Conservation (phyloP, 2,888 invertebrate genomes). For the Dasypogon diadema region DNA sequence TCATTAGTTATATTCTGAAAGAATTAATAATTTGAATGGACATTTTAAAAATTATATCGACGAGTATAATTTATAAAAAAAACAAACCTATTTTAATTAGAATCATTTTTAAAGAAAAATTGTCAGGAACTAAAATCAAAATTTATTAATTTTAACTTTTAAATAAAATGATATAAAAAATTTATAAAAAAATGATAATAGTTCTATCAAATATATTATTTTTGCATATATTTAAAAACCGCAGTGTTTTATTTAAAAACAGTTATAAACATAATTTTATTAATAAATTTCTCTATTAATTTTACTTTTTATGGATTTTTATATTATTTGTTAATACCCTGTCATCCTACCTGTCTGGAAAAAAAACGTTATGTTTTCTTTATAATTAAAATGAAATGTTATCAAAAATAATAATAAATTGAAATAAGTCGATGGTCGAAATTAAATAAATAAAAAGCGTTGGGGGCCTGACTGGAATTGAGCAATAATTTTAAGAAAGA, state of each 20-base stretch:
- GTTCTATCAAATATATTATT: constrained; percentile 57
- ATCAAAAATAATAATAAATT: too few relatives aligned
- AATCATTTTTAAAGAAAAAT: constrained; percentile 53
- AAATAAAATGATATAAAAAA: constrained; percentile 53
- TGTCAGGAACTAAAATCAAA: constrained; percentile 51
- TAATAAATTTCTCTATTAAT: not conserved
- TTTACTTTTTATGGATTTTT: constrained; percentile 19
- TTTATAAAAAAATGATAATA: constrained; percentile 53
- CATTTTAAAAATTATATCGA: constrained; percentile 59
- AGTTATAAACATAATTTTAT: constrained; percentile 14
- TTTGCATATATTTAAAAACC: constrained; percentile 55
- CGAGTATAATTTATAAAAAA: constrained; percentile 53
- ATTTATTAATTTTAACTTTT: constrained; percentile 48
- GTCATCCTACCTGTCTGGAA: not conserved
- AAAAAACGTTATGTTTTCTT: not conserved
- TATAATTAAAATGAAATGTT: too few relatives aligned
- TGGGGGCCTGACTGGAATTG: constrained; percentile 59
- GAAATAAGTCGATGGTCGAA: not conserved
- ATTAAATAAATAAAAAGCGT: constrained; percentile 57
- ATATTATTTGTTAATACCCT: constrained; percentile 1
- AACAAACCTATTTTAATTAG: constrained; percentile 51
- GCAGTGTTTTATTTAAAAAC: constrained; percentile 47
- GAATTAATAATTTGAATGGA: constrained; percentile 57
- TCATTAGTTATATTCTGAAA: constrained; percentile 26
- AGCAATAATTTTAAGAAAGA: constrained; percentile 32